phyloP scores from a whole-genome alignment of 2,113 vertebrate genomes.

The Brienomyrus longianalis region DNA sequence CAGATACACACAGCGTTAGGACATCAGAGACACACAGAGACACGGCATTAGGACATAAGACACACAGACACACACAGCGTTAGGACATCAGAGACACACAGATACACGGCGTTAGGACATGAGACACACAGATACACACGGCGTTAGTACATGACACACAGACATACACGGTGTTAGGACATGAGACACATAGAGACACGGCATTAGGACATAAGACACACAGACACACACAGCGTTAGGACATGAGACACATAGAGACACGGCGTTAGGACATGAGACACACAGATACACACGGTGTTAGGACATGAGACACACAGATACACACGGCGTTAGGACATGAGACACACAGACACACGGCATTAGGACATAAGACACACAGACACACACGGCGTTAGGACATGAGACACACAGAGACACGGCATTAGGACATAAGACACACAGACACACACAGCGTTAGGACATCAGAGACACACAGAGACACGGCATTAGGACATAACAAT shows the following conservation, averaged over 20 bases:
- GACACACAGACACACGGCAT: no score
- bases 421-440: neutral
- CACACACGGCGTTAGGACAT: no score
- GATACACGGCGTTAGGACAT: no score
- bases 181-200: no score
- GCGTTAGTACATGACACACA: neutral
- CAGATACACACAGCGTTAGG: no score
- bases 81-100: no score
- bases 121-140: neutral
- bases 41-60: no score
- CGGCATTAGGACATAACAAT: neutral
- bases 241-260: no score
- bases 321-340: no score
- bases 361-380: neutral
- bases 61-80: no score
- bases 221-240: no score
- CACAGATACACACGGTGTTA: neutral
- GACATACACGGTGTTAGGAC: neutral
- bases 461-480: neutral
- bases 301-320: neutral
- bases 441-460: neutral
- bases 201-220: neutral
- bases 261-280: no score
- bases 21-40: neutral
- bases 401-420: neutral